Evolutionary conservation across 2,797 vertebrate genomes (phyloP).

Genomic region (Sebastiscus tertius): DNA sequence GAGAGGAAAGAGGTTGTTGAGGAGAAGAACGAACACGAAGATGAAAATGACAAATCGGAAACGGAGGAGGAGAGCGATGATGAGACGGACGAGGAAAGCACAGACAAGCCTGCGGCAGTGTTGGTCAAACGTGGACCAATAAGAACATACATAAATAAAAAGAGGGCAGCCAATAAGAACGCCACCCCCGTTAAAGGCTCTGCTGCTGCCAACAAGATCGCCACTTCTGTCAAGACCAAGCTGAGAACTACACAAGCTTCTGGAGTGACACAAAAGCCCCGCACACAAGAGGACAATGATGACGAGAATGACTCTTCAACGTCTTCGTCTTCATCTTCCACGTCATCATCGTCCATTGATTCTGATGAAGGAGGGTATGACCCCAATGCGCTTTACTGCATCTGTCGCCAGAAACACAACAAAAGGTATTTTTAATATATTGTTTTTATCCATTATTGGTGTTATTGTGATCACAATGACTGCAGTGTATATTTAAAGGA

Average conservation of each 20-base stretch:
- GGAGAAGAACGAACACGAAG: conserved; percentile 62
- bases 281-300: conserved; percentile 34
- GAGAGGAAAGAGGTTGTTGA: conserved; percentile 66
- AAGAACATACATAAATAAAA: conserved; percentile 79
- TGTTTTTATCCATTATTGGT: background rate
- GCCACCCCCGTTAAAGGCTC: conserved; percentile 28
- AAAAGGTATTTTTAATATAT: conserved; percentile 87
- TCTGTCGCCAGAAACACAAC: conserved; percentile 97
- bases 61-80: conserved; percentile 14
- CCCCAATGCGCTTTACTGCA: conserved; percentile 94
- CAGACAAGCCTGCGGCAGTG: conserved; percentile 50
- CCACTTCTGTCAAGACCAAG: conserved; percentile 57
- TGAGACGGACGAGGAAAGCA: conserved; percentile 71
- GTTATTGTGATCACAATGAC: background rate
- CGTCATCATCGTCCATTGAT: conserved; percentile 79
- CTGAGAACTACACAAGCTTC: conserved; percentile 35
- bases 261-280: conserved; percentile 48
- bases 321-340: conserved; percentile 38
- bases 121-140: conserved; percentile 63
- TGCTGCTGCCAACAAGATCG: conserved; percentile 40
- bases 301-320: conserved; percentile 54
- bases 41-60: conserved; percentile 29
- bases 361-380: conserved; percentile 93
- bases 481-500: background rate
- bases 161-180: conserved; percentile 70